These are phyloP conservation scores for Prochilodus magdalenae DNA, from an alignment of 2,113 vertebrate genomes.

Conservation along the genomic window DNA sequence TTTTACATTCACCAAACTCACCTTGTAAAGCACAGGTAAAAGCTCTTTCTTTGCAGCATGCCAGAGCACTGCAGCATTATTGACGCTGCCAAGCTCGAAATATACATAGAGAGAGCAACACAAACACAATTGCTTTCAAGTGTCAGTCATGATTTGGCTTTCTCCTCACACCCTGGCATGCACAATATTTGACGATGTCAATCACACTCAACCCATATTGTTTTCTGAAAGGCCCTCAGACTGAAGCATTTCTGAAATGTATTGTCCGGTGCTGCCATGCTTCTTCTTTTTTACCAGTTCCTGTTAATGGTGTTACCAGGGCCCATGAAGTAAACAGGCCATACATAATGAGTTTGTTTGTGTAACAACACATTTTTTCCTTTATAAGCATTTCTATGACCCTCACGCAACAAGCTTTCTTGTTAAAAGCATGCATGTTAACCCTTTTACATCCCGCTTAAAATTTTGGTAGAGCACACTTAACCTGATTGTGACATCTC, in stretches of 20 bases:
- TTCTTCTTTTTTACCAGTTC: not conserved
- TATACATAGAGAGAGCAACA: conserved; percentile 32
- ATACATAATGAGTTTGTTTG: not conserved
- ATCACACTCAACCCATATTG: not conserved
- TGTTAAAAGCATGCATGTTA: not conserved
- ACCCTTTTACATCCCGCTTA: too few relatives aligned
- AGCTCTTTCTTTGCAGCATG: not conserved
- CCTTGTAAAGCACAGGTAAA: conserved; percentile 11
- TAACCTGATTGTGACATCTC: too few relatives aligned
- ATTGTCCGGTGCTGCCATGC: not conserved
- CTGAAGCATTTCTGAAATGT: not conserved
- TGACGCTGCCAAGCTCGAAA: conserved; percentile 1
- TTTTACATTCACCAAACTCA: not conserved
- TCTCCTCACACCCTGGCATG: conserved; percentile 16
- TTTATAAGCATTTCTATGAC: not conserved
- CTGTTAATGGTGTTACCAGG: not conserved
- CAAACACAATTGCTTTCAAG: conserved; percentile 16
- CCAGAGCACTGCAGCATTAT: not conserved
- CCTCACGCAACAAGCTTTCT: not conserved
- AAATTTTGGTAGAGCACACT: too few relatives aligned
- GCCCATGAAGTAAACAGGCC: not conserved
- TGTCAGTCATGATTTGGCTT: conserved; percentile 19
- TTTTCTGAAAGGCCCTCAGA: conserved; percentile 16
- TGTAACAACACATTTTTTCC: not conserved
- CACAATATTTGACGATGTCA: conserved; percentile 24